Evolutionary conservation across 2,113 vertebrate genomes (phyloP).

Genomic region (Oceanodroma tethys): DNA sequence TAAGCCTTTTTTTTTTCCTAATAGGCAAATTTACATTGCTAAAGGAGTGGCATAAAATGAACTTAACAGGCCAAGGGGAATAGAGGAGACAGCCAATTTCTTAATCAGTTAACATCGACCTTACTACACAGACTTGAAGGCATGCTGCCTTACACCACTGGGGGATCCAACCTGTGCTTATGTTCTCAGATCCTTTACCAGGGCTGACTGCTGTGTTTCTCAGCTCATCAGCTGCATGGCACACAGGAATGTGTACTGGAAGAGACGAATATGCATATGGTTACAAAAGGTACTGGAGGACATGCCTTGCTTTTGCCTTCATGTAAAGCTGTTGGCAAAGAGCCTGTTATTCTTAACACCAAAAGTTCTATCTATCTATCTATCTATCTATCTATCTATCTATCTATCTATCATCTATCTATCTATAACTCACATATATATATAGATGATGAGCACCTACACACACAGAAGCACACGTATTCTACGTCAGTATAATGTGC

Average conservation of each 20-base stretch:
- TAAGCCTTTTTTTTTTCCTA: background rate
- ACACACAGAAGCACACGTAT: background rate
- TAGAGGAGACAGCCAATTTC: background rate
- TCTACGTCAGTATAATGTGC: background rate
- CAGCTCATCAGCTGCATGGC: background rate
- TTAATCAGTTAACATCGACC: background rate
- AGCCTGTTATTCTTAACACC: background rate
- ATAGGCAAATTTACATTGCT: background rate
- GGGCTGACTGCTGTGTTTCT: background rate
- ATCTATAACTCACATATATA: background rate
- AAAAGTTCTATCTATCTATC: background rate
- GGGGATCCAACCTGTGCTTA: fast-evolving
- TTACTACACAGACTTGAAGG: background rate
- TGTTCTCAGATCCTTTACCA: background rate
- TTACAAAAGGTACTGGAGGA: background rate
- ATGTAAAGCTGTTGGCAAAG: background rate
- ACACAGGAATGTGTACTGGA: background rate
- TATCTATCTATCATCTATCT: background rate
- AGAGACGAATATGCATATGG: background rate
- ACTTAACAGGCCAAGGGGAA: background rate
- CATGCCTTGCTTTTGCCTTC: background rate
- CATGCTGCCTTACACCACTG: background rate
- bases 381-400: background rate
- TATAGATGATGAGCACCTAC: background rate
- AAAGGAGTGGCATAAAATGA: background rate